Base-by-base conservation (phyloP, 2,797 vertebrate genomes). In the Hephaestus fuliginosus region DNA sequence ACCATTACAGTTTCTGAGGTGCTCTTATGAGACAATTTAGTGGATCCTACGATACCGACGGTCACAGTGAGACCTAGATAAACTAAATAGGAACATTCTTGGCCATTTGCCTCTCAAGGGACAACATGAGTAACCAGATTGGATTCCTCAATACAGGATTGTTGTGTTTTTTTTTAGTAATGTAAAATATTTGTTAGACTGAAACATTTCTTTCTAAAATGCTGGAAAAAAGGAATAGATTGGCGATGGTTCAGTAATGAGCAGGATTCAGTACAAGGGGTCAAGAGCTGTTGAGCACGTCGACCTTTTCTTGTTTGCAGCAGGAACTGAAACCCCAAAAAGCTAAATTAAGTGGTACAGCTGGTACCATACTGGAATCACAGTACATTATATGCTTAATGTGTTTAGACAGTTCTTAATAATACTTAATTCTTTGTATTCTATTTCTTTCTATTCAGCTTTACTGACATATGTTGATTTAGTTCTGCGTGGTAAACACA, bases 331-430 rank as follows among this genome's bases (percentile, higher is more conserved):
- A 55, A 18, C 25, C 36, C 1, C 7, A 41, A 17, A 25, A 25
- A 36, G 67, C 48, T 30, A 49, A 69, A 33, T 39, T 43, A 74
- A 74, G 22, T 70, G 46, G 52, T 74, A 36, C 62, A 70, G 73
- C 53, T 84, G 68, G 49, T 70, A 76, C 65, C 67, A 5, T 52
- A 69, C 70, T 52, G 33, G 2, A 87, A 30, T 36, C 2, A 0
- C 7, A 43, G 12, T 48, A 18, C 8, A 36, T 22, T 60, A 55
- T 56, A 73, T 73, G 39, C 44, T 22, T 55, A 44, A 14, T 49
- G 56, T 33, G 20, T 77, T 55, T 25, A 18, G 67, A 63, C 43
- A 68, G 2, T 20, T 13, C 22, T 25, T 20, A 60, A 20, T 28
- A 20, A 36, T 25, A 44, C 33, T 51, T 25, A 0, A 41, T 70